These are phyloP conservation scores for Cistogaster globosa DNA, from an alignment of 2,888 invertebrate species.

Conservation along the genomic window DNA sequence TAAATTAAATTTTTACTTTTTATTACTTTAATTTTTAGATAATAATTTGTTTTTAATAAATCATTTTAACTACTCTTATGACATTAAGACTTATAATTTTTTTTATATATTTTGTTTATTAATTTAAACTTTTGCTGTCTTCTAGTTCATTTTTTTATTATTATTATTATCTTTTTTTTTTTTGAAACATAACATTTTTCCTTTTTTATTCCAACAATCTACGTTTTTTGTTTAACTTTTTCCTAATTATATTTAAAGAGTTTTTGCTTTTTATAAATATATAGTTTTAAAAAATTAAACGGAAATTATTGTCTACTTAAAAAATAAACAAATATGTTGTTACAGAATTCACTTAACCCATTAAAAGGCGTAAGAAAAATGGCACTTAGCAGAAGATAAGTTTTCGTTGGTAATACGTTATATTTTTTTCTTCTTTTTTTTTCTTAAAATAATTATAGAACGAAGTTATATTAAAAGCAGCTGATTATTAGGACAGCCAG, in stretches of 20 bases:
- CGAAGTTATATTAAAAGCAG: too few relatives aligned
- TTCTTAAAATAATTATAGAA: too few relatives aligned
- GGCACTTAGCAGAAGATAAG: not conserved
- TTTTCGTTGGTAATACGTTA: too few relatives aligned
- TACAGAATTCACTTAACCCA: conserved; percentile 52
- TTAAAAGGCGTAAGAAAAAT: not conserved
- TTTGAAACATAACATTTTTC: conserved; percentile 63
- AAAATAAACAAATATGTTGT: conserved; percentile 18
- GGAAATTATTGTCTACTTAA: conserved; percentile 70
- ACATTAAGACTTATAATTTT: conserved; percentile 56
- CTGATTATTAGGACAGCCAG: too few relatives aligned
- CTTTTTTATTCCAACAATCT: conserved; percentile 62
- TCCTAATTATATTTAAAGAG: conserved; percentile 34
- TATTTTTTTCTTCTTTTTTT: too few relatives aligned
- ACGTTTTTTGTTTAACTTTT: conserved; percentile 44
- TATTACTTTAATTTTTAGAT: conserved; percentile 41
- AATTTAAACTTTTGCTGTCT: conserved; percentile 40
- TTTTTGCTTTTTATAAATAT: conserved; percentile 35
- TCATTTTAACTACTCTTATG: conserved; percentile 56
- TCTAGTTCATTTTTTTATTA: conserved; percentile 27
- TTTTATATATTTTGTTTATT: conserved; percentile 30
- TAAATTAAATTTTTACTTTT: conserved; percentile 48
- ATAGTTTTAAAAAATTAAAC: conserved; percentile 32
- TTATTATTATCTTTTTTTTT: too few relatives aligned
- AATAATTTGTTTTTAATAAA: conserved; percentile 63